Evolutionary conservation across 1,140 invertebrate species (phyloP).

Genomic region (Atopsyche davidsoni): DNA sequence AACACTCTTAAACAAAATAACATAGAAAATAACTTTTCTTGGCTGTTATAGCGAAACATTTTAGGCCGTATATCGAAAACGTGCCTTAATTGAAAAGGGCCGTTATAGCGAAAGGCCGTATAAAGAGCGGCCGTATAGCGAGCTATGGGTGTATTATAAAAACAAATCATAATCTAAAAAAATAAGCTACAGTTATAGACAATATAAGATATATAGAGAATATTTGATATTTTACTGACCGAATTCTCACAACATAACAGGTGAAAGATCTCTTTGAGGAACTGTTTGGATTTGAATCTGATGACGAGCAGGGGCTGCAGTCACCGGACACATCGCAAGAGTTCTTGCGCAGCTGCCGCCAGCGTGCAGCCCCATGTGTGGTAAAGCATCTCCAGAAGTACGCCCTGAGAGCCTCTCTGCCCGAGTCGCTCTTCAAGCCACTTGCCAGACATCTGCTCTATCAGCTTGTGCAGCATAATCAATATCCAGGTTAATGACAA

Average conservation of each 20-base stretch:
- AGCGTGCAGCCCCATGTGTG: constrained; percentile 44
- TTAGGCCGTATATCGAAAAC: no score
- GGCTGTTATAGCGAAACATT: no score
- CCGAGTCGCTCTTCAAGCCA: constrained; percentile 38
- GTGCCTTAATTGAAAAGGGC: no score
- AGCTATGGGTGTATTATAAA: no score
- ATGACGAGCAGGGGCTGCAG: constrained; percentile 40
- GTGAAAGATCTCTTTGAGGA: constrained; percentile 38
- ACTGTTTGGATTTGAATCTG: constrained; percentile 43
- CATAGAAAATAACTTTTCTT: no score
- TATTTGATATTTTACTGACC: neutral
- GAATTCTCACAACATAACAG: constrained; percentile 30
- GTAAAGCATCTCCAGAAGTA: constrained; percentile 40
- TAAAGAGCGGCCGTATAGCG: no score
- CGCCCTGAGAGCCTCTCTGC: constrained; percentile 40
- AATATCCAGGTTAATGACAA: constrained; percentile 41
- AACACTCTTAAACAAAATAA: no score
- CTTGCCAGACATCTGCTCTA: constrained; percentile 41
- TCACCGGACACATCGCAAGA: constrained; percentile 41
- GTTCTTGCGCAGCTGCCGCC: constrained; percentile 42
- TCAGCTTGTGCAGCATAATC: constrained; percentile 43
- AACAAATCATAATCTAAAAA: no score
- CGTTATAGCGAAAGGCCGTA: no score
- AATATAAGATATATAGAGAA: no score
- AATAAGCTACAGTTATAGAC: no score